phyloP scores from a whole-genome alignment of 1,140 invertebrate genomes.

The Cyclina sinensis region DNA sequence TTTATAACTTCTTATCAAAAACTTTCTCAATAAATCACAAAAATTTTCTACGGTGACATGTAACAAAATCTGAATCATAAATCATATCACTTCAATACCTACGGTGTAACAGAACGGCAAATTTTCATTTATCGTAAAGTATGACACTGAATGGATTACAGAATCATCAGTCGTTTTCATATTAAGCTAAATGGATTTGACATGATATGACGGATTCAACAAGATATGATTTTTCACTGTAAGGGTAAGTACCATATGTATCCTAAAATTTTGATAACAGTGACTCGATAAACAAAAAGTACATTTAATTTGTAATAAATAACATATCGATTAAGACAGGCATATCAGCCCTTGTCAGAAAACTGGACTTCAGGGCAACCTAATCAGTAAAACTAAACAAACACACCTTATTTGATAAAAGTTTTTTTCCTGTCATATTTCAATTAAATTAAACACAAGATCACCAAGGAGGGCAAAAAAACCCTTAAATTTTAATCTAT shows the following conservation, averaged over 20 bases:
- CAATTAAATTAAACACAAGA: not conserved
- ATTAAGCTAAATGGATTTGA: not conserved
- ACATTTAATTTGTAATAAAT: not conserved
- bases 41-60: not conserved
- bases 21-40: slow-evolving; percentile 5
- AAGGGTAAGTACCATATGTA: not conserved
- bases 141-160: not conserved
- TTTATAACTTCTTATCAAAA: slow-evolving; percentile 3
- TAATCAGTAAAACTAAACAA: not conserved
- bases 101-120: not conserved
- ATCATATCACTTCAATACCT: not conserved
- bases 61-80: not conserved
- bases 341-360: not conserved
- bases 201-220: not conserved
- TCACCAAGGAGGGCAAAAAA: not conserved
- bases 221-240: slow-evolving; percentile 7
- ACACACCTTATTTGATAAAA: not conserved
- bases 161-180: not conserved
- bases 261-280: slow-evolving; percentile 5
- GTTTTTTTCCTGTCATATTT: not conserved
- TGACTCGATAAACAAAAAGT: slow-evolving; percentile 19
- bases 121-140: not conserved
- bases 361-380: not conserved
- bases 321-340: not conserved
- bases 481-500: not conserved